Base-by-base conservation (phyloP, 2,113 vertebrate species). In the Heterochromis multidens region DNA sequence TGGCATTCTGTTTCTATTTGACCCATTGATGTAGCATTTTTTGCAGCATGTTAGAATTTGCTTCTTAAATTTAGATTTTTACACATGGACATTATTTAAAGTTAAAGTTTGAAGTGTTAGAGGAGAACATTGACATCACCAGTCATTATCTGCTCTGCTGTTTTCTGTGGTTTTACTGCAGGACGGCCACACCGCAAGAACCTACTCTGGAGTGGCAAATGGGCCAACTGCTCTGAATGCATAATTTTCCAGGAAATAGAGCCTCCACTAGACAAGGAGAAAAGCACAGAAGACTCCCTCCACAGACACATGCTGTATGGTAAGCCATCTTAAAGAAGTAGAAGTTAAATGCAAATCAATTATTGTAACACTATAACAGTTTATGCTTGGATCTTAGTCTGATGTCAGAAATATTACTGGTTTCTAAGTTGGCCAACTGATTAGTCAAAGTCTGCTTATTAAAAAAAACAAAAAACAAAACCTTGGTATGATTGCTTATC, bases 241-340 rank as follows among this genome's bases (percentile, higher is more conserved):
- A 89, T 95, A 5, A 23, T 94, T 29, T 27, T 95, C 14, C 91
- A 94, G 81, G 94, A 94, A 80, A 1, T 81, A 2, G 89, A 93
- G 21, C 90, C 88, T 0, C 88, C 90, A 2, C 43, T 87, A 5
- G 67, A 74, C 0, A 79, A 13, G 2, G 11, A 80, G 12, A 61
- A 54, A 6, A 91, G 59, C 72, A 14, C 83, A 0, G 63, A 77
- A 13, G 89, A 90, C 54, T 80, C 87, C 10, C 80, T 94, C 23
- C 59, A 62, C 85, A 91, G 94, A 91, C 21, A 56, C 57, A 81
- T 95, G 89, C 83, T 94, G 12, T 94, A 94, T 17, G 23, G 94
- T 95, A 52, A 88, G 92, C 10, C 8, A 8, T 14, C 7, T 40
- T 19, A 6, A 83, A 59, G 19, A 11, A 31, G 33, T 31, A 5